Conservation (phyloP, 92 coral and sea anemone species). For the Isaurus tuberculatus region DNA sequence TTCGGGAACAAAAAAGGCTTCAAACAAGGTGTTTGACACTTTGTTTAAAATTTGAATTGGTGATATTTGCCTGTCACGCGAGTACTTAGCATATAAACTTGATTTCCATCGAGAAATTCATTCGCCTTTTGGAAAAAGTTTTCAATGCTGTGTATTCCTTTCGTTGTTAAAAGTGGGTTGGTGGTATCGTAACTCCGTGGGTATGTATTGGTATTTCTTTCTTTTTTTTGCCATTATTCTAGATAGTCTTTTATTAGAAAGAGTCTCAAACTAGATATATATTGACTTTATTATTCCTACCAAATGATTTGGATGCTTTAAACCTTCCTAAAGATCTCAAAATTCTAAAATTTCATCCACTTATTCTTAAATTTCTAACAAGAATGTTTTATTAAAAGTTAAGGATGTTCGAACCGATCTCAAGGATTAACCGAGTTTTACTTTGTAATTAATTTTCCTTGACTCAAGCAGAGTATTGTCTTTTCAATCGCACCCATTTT, state of each 20-base stretch:
- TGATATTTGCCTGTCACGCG: conserved; percentile 11
- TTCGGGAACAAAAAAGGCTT: neutral
- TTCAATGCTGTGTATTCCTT: neutral
- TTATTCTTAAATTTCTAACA: neutral
- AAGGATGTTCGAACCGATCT: neutral
- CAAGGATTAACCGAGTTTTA: neutral
- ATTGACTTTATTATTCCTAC: neutral
- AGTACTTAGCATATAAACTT: neutral
- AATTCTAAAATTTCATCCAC: neutral
- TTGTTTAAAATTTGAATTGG: conserved; percentile 2
- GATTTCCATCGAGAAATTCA: neutral
- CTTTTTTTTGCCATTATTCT: neutral
- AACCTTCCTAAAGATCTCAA: neutral
- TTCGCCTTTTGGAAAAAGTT: neutral
- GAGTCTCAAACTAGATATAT: too few relatives aligned
- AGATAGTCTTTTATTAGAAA: neutral
- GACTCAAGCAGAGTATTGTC: neutral
- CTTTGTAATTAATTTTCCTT: neutral
- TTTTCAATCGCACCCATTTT: neutral
- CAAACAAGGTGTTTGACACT: neutral
- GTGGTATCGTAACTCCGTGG: neutral
- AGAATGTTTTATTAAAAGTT: neutral
- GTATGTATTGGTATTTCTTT: neutral
- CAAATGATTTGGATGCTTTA: neutral
- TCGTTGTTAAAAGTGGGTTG: neutral